Percentiles rank a stretch among this genome's conserved stretches.
These are phyloP conservation scores for Mus caroli DNA, from an alignment of 2,797 vertebrate species.

Conservation along the genomic window DNA sequence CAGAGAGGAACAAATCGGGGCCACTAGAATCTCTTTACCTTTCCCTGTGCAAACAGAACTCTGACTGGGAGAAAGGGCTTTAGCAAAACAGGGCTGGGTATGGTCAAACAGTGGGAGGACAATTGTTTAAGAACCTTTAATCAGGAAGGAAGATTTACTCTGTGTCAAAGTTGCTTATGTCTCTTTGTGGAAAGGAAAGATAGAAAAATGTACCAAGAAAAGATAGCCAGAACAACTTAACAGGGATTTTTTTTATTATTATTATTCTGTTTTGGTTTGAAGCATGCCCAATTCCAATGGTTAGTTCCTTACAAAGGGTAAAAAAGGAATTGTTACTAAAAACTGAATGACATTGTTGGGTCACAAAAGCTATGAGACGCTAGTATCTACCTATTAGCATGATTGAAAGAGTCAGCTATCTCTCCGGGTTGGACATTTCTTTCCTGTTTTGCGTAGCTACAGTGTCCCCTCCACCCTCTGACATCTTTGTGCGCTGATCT, in stretches of 20 bases:
- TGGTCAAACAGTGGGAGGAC: slow-evolving; percentile 58
- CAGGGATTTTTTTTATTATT: not conserved
- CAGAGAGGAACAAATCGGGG: slow-evolving; percentile 70
- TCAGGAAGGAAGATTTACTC: slow-evolving; percentile 75
- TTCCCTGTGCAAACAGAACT: slow-evolving; percentile 19
- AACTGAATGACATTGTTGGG: slow-evolving; percentile 61
- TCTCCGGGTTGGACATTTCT: slow-evolving; percentile 77
- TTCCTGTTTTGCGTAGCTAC: slow-evolving; percentile 78
- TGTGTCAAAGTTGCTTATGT: slow-evolving; percentile 73
- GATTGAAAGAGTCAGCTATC: slow-evolving; percentile 84
- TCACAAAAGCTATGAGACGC: not conserved
- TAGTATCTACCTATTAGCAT: slow-evolving; percentile 32
- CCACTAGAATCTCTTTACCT: slow-evolving; percentile 73
- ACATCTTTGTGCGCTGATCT: slow-evolving; percentile 88
- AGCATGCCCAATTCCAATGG: slow-evolving; percentile 63
- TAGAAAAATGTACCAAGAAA: slow-evolving; percentile 67
- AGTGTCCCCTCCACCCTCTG: slow-evolving; percentile 68
- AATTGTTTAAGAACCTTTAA: slow-evolving; percentile 68
- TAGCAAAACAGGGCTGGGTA: slow-evolving; percentile 14
- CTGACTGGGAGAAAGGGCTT: not conserved
- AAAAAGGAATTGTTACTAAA: not conserved
- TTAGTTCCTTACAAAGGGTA: slow-evolving; percentile 61
- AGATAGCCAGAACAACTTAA: slow-evolving; percentile 72
- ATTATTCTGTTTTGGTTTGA: slow-evolving; percentile 57
- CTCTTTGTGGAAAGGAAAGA: slow-evolving; percentile 77